Conservation (phyloP, 2,797 vertebrate species). For the Peromyscus aztecus region DNA sequence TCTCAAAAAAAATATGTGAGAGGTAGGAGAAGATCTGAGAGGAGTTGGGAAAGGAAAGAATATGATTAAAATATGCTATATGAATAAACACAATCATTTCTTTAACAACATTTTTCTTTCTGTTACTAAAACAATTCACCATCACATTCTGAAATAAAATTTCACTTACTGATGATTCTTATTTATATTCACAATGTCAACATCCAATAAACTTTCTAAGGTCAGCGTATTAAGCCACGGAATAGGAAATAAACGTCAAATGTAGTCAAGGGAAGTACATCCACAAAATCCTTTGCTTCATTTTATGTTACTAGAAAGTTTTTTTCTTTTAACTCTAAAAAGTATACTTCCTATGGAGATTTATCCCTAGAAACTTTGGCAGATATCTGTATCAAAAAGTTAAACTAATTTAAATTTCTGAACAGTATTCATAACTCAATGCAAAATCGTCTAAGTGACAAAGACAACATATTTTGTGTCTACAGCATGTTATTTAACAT, state of each 20-base stretch:
- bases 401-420: constrained; percentile 75
- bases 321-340: not conserved
- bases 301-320: constrained; percentile 63
- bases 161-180: constrained; percentile 66
- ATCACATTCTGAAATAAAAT: not conserved
- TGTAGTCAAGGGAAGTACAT: constrained; percentile 30
- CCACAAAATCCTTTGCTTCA: constrained; percentile 36
- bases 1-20: not conserved
- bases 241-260: constrained; percentile 60
- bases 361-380: constrained; percentile 61
- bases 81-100: not conserved
- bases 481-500: constrained; percentile 69
- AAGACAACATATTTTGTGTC: constrained; percentile 68
- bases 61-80: not conserved
- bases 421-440: constrained; percentile 61
- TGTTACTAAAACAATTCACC: not conserved
- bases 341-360: constrained; percentile 37
- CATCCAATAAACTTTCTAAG: constrained; percentile 62
- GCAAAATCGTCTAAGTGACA: constrained; percentile 70
- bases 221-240: constrained; percentile 21
- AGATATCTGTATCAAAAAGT: constrained; percentile 66
- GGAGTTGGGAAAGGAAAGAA: not conserved
- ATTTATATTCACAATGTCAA: constrained; percentile 66
- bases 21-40: not conserved
- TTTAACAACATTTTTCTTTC: not conserved